A percentile compares a stretch with the other conserved stretches of the same genome.
phyloP scores from a whole-genome alignment of 2,797 vertebrate genomes.

The Pantherophis alleghaniensis region DNA sequence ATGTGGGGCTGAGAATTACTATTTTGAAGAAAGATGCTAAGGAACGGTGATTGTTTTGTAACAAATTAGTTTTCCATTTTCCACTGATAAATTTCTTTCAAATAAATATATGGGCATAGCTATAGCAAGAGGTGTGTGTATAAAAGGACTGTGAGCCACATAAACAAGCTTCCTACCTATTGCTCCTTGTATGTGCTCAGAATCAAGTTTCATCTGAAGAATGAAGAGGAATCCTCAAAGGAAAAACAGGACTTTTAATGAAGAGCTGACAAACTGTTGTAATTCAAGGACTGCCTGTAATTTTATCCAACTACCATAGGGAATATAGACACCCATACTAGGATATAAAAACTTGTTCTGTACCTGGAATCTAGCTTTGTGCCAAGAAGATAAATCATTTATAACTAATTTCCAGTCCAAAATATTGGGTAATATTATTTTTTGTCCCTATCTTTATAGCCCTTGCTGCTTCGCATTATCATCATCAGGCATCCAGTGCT shows the following conservation, averaged over 20 bases:
- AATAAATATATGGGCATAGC: not conserved
- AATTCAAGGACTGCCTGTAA: not conserved
- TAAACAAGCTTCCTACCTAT: not conserved
- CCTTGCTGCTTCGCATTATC: not conserved
- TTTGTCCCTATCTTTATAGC: not conserved
- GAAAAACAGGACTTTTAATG: not conserved
- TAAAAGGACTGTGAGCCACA: not conserved
- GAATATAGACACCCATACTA: not conserved
- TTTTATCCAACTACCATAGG: not conserved
- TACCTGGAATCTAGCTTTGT: conserved; percentile 20
- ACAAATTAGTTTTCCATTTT: not conserved
- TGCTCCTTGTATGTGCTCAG: not conserved
- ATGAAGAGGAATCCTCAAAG: not conserved
- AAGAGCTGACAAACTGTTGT: not conserved
- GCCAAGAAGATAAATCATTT: conserved; percentile 11
- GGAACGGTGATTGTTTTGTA: not conserved
- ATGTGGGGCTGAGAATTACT: not conserved
- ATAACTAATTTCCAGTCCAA: not conserved
- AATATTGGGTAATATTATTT: not conserved
- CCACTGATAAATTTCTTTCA: not conserved
- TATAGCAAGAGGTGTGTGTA: not conserved
- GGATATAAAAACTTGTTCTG: not conserved
- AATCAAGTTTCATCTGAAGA: not conserved
- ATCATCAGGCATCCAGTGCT: not conserved
- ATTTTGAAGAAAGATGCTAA: not conserved